Evolutionary conservation across 2,888 invertebrate genomes (phyloP).

Genomic region (Molorchus minor): DNA sequence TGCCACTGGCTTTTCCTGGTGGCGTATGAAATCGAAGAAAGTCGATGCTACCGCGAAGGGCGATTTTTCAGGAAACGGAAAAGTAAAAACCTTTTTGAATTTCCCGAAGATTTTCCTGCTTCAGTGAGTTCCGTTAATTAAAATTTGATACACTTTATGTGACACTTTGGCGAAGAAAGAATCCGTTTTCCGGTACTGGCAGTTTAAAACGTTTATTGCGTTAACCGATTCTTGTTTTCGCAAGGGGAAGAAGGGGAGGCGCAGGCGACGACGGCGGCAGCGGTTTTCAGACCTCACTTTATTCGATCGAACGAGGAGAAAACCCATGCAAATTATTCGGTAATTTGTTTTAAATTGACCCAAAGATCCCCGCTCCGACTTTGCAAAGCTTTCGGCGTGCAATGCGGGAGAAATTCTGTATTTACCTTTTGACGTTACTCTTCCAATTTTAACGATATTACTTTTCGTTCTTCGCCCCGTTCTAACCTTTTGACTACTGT

Average conservation of each 20-base stretch:
- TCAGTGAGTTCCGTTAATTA: no score
- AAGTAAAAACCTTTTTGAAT: no score
- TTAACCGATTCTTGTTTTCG: no score
- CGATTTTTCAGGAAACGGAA: no score
- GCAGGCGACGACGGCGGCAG: constrained; percentile 7
- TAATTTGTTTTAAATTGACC: constrained; percentile 43
- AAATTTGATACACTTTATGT: no score
- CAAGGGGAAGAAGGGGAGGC: constrained; percentile 11
- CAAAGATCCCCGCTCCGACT: constrained; percentile 13
- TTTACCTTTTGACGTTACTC: constrained; percentile 26
- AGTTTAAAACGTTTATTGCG: no score
- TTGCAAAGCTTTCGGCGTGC: constrained; percentile 13
- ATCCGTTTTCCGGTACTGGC: no score
- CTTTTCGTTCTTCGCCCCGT: constrained; percentile 18
- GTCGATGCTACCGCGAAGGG: no score
- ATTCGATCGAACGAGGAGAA: constrained; percentile 28
- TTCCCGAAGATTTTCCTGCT: no score
- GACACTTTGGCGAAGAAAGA: no score
- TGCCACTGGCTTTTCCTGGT: no score
- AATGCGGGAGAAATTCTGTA: constrained; percentile 21
- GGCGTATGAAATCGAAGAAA: no score
- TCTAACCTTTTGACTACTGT: constrained; percentile 24
- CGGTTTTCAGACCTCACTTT: constrained; percentile 25
- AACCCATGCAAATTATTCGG: constrained; percentile 37
- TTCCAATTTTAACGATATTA: constrained; percentile 27